Evolutionary conservation across 1,140 invertebrate genomes (phyloP).

Genomic region (Macrocentrus cingulum): DNA sequence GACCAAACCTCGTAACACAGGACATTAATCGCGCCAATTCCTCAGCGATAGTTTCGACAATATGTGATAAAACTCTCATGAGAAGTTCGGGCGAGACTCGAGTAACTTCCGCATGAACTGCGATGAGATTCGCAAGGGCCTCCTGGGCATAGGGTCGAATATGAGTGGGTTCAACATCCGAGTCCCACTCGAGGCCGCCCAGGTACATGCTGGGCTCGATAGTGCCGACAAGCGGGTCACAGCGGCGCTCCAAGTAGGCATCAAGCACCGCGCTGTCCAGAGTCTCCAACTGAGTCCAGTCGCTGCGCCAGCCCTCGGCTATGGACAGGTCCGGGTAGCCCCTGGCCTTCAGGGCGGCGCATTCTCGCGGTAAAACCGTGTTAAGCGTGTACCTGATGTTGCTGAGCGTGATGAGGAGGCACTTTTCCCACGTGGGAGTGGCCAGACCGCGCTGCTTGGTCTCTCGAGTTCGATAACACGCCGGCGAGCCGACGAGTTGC

Average conservation of each 20-base stretch:
- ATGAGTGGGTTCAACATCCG: slow-evolving; percentile 71
- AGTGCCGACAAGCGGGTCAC: slow-evolving; percentile 88
- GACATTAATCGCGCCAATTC: slow-evolving; percentile 85
- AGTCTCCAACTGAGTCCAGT: slow-evolving; percentile 62
- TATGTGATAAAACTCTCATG: slow-evolving; percentile 75
- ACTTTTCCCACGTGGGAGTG: slow-evolving; percentile 69
- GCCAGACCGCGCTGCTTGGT: slow-evolving; percentile 49
- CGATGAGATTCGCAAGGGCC: slow-evolving; percentile 87
- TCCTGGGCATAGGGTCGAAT: slow-evolving; percentile 90
- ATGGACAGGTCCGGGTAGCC: slow-evolving; percentile 52
- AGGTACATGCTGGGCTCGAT: slow-evolving; percentile 96
- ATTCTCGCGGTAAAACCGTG: slow-evolving; percentile 72
- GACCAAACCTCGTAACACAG: slow-evolving; percentile 72
- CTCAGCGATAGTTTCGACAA: slow-evolving; percentile 88
- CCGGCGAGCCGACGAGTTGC: slow-evolving; percentile 67
- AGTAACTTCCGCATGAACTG: slow-evolving; percentile 89
- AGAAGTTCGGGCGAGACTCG: slow-evolving; percentile 78
- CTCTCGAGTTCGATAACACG: slow-evolving; percentile 53
- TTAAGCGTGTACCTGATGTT: slow-evolving; percentile 85
- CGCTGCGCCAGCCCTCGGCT: slow-evolving; percentile 48
- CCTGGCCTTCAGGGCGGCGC: slow-evolving; percentile 51
- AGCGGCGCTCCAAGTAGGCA: slow-evolving; percentile 88
- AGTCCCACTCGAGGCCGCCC: slow-evolving; percentile 84
- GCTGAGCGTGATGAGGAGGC: slow-evolving; percentile 82
- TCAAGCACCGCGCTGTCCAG: slow-evolving; percentile 74